A percentile compares a stretch with the other conserved stretches of the same genome.
phyloP scores from a whole-genome alignment of 2,113 vertebrate species.

The Sitta europaea region DNA sequence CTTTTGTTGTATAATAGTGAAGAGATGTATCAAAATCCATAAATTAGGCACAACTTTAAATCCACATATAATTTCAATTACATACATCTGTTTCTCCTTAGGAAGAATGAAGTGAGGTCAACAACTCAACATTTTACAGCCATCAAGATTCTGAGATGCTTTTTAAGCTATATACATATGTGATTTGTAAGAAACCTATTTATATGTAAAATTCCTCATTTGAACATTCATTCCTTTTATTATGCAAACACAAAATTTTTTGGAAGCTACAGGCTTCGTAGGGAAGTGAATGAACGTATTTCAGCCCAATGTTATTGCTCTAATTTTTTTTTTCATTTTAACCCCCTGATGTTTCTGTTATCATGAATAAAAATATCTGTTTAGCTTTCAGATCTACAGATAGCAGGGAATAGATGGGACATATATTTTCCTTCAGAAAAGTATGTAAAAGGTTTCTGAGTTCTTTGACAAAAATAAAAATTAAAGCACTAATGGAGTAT shows the following conservation, averaged over 20 bases:
- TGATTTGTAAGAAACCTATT: constrained; percentile 47
- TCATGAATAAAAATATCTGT: neutral
- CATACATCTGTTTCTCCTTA: constrained; percentile 58
- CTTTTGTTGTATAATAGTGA: neutral
- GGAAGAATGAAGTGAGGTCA: constrained; percentile 38
- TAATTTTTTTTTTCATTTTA: neutral
- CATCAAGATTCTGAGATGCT: constrained; percentile 8
- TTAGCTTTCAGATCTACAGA: neutral
- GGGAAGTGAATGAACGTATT: neutral
- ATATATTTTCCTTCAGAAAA: neutral
- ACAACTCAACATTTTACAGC: constrained; percentile 13
- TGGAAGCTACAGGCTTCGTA: neutral
- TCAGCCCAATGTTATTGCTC: neutral
- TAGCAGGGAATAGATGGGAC: neutral
- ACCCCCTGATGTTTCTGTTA: neutral
- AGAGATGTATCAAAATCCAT: constrained; percentile 17
- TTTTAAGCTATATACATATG: constrained; percentile 36
- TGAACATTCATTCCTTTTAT: constrained; percentile 37
- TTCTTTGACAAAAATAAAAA: neutral
- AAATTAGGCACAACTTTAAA: constrained; percentile 37
- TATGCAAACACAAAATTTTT: constrained; percentile 37
- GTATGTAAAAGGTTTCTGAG: neutral
- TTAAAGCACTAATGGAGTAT: neutral
- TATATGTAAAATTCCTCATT: constrained; percentile 43
- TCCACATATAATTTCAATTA: constrained; percentile 51